A percentile compares a stretch with the other conserved stretches of the same genome.
Conservation (phyloP, 2,888 invertebrate genomes). For the Idaea straminata region DNA sequence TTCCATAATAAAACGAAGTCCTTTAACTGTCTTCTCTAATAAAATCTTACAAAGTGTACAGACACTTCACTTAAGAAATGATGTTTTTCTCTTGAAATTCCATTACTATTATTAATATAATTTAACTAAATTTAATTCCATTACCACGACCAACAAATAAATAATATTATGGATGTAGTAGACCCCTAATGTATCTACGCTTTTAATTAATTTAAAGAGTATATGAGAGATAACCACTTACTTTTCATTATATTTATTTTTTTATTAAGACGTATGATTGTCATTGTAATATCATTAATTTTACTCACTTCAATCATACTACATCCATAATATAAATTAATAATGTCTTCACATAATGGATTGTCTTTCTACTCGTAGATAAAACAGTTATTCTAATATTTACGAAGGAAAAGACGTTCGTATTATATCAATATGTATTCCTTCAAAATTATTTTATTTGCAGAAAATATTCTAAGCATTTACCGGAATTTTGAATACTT, state of each 20-base stretch:
- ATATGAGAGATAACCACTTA: too few relatives aligned
- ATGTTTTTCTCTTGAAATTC: not conserved
- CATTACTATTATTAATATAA: not conserved
- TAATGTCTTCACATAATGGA: not conserved
- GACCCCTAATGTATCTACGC: too few relatives aligned
- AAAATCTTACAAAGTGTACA: not conserved
- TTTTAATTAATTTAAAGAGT: too few relatives aligned
- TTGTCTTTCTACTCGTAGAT: not conserved
- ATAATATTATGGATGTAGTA: too few relatives aligned
- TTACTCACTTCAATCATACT: not conserved
- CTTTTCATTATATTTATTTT: too few relatives aligned
- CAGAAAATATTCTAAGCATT: not conserved
- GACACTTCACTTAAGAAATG: not conserved
- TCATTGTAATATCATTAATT: not conserved
- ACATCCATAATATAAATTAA: not conserved
- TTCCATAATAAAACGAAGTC: not conserved
- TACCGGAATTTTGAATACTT: constrained; percentile 1
- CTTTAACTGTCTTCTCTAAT: not conserved
- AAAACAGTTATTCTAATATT: not conserved
- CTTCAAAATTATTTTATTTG: not conserved
- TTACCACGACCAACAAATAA: too few relatives aligned
- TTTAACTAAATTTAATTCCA: too few relatives aligned
- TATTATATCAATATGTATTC: not conserved
- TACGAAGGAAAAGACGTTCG: too few relatives aligned
- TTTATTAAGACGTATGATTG: not conserved